Conservation (phyloP, 2,888 invertebrate species). For the Alloplasta piceator region DNA sequence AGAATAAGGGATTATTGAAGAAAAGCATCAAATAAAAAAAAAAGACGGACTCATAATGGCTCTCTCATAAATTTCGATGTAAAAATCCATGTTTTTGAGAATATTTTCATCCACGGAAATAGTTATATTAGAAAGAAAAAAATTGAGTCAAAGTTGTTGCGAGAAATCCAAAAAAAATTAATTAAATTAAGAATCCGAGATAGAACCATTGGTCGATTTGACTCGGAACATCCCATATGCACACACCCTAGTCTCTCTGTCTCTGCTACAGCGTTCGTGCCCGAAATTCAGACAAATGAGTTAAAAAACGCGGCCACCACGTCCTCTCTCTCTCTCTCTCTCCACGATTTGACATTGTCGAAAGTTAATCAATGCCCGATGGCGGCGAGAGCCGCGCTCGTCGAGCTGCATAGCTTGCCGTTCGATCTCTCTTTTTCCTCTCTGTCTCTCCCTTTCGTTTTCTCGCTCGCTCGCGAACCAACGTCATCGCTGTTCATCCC, state of each 20-base stretch:
- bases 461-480: constrained; percentile 13
- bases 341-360: constrained; percentile 83
- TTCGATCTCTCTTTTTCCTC: constrained; percentile 59
- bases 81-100: too few relatives aligned
- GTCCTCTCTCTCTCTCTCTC: constrained; percentile 64
- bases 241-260: constrained; percentile 6
- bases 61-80: too few relatives aligned
- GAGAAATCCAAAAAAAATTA: too few relatives aligned
- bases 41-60: too few relatives aligned
- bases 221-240: too few relatives aligned
- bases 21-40: too few relatives aligned
- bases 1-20: too few relatives aligned
- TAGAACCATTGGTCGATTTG: too few relatives aligned
- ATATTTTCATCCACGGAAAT: too few relatives aligned
- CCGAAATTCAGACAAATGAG: constrained; percentile 81
- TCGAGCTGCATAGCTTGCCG: constrained; percentile 59
- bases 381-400: constrained; percentile 67
- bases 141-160: too few relatives aligned
- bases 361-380: constrained; percentile 83
- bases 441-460: constrained; percentile 2
- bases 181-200: too few relatives aligned
- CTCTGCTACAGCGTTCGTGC: constrained; percentile 65
- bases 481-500: constrained; percentile 28
- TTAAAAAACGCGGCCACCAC: constrained; percentile 79
- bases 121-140: too few relatives aligned